Percentiles rank a stretch among this genome's conserved stretches.
Evolutionary conservation across 2,113 vertebrate genomes (phyloP).

Genomic region (Tenebrosternarchus preto): DNA sequence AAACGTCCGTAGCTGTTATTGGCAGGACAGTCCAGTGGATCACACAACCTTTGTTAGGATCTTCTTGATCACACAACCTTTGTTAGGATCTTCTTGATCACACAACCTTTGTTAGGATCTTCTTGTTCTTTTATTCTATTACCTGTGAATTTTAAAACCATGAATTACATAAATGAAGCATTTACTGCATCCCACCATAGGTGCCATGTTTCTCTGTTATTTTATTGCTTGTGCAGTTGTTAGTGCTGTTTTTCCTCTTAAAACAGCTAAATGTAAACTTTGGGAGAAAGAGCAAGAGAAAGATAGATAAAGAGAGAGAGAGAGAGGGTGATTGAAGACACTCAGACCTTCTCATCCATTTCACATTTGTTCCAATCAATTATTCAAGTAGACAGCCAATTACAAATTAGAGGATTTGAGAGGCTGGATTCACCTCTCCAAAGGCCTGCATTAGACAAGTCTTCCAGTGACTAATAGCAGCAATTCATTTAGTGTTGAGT

Average conservation of each 20-base stretch:
- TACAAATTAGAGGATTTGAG: conserved; percentile 80
- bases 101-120: background rate
- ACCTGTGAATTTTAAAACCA: background rate
- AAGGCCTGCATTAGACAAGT: conserved; percentile 76
- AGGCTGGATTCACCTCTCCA: conserved; percentile 72
- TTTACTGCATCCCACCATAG: background rate
- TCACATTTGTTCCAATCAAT: conserved; percentile 84
- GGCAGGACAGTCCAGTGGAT: background rate
- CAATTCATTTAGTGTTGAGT: conserved; percentile 79
- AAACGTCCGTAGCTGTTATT: background rate
- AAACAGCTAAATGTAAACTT: conserved; percentile 18
- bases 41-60: too few relatives aligned
- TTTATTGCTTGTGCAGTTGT: background rate
- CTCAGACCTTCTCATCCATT: conserved; percentile 80
- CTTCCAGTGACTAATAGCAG: conserved; percentile 75
- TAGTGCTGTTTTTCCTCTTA: background rate
- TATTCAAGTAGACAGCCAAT: conserved; percentile 83
- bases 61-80: too few relatives aligned
- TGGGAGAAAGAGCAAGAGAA: background rate
- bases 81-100: too few relatives aligned
- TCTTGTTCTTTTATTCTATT: background rate
- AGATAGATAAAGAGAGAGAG: background rate
- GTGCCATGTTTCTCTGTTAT: conserved; percentile 2
- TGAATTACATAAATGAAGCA: conserved; percentile 8
- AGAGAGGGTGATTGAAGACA: conserved; percentile 76